Percentiles rank a stretch among this genome's conserved stretches.
Evolutionary conservation across 2,113 vertebrate species (phyloP).

Genomic region (Pygoscelis adeliae): DNA sequence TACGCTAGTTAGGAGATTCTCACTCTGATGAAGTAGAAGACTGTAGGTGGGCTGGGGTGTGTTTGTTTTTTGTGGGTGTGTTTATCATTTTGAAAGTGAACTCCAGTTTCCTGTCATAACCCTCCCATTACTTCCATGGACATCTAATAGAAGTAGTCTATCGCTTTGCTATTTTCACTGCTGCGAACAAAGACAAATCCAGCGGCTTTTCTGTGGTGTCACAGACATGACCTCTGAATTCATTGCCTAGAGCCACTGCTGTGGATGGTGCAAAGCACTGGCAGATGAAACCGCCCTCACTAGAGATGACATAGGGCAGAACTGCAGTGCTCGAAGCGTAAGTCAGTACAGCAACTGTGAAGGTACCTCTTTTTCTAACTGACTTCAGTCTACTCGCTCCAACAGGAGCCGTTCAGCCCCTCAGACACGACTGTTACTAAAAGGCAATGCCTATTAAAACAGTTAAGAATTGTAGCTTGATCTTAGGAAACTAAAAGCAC

Average conservation of each 20-base stretch:
- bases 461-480: neutral
- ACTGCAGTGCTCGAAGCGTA: neutral
- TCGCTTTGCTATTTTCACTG: neutral
- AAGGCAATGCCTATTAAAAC: neutral
- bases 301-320: rapidly evolving
- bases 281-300: neutral
- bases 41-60: neutral
- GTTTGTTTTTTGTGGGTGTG: rapidly evolving
- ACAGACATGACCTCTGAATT: rapidly evolving
- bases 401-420: neutral
- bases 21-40: neutral
- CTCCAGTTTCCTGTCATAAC: neutral
- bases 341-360: neutral
- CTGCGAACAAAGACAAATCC: neutral
- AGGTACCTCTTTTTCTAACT: neutral
- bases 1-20: neutral
- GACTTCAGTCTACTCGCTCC: neutral
- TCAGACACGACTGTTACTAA: neutral
- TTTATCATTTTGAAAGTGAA: neutral
- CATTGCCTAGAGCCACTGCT: rapidly evolving
- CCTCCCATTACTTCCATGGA: neutral
- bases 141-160: neutral
- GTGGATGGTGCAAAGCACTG: neutral
- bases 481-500: neutral
- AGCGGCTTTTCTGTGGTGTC: neutral